These are phyloP conservation scores for Aurelia sp. DNA, from an alignment of 30 jellyfish, hydroid and myxozoan genomes.

Conservation along the genomic window DNA sequence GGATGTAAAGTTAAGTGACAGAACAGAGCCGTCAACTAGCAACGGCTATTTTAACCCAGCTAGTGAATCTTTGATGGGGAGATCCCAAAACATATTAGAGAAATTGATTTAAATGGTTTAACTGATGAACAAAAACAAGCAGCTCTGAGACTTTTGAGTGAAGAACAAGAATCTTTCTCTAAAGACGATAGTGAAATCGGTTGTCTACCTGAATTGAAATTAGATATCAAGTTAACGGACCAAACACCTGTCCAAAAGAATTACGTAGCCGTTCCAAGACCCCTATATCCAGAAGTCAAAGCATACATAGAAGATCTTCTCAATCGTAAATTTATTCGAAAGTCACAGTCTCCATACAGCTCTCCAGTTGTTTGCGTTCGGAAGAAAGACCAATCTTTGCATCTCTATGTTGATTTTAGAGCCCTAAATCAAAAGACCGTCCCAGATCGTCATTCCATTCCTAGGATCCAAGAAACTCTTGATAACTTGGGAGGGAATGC, in stretches of 20 bases:
- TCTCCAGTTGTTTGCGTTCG: conserved; percentile 56
- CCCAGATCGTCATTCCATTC: conserved; percentile 67
- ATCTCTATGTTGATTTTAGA: conserved; percentile 47
- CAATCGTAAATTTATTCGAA: neutral
- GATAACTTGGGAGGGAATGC: conserved; percentile 55
- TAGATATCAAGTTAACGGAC: conserved; percentile 25
- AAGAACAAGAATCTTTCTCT: conserved; percentile 4
- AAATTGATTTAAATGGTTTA: conserved; percentile 12
- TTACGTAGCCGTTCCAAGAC: conserved; percentile 6
- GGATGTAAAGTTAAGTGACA: conserved; percentile 16
- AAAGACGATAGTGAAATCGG: conserved; percentile 36
- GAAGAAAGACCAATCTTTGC: conserved; percentile 27
- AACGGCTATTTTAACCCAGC: neutral
- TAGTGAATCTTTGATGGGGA: no score
- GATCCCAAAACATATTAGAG: neutral
- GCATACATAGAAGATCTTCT: neutral
- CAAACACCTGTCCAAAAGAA: no score
- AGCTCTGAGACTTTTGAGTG: neutral
- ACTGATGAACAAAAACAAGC: conserved; percentile 4
- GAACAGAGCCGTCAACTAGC: neutral
- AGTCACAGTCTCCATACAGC: conserved; percentile 14
- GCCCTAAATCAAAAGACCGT: conserved; percentile 33
- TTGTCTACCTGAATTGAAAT: conserved; percentile 1
- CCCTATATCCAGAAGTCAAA: conserved; percentile 14
- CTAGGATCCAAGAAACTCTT: conserved; percentile 44